Base-by-base conservation (phyloP, 2,113 vertebrate genomes). In the Ranitomeya variabilis region DNA sequence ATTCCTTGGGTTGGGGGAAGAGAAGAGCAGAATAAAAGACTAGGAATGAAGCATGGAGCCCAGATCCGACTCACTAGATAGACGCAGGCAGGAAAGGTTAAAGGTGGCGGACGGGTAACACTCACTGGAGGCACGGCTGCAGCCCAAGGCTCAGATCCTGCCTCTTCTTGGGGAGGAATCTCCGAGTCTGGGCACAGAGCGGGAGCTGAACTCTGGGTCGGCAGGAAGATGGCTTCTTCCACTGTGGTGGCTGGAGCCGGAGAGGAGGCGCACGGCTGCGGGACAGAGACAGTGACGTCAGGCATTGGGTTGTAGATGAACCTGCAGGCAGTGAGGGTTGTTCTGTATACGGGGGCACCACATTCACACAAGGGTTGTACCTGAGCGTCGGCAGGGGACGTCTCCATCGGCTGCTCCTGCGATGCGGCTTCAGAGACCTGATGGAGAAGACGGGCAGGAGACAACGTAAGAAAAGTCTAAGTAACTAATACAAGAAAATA, bases 161-260 rank as follows among this genome's bases (percentile, higher is more conserved):
- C 87, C 90, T 96, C 91, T 80, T 95, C 92, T 37, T 54, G 91
- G 60, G 92, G 90, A 21, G 76, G 78, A 21, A 91, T 91, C 26
- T 95, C 95, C 0, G 93, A 93, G 0, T 94, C 93, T 1, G 93
- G 93, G 15, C 93, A 87, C 90, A 93, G 91, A 79, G 93, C 92
- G 80, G 91, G 90, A 60, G 78, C 62, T 31, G 87, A 77, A 78
- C 57, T 77, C 71, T 92, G 92, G 4, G 90, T 91, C 0, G 90
- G 95, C 92, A 89, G 95, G 91, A 95, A 95, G 95, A 97, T 96
- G 90, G 94, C 97, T 89, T 97, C 97, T 90, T 98, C 97, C 0
- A 97, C 97, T 7, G 97, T 98, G 86, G 97, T 97, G 91, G 96
- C 97, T 0, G 96, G 96, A 23, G 95, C 96, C 0, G 97, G 97